Evolutionary conservation across 2,888 invertebrate genomes (phyloP), one percentile per base, ranked within the genome.

Genomic region (Rhyacophila evoluta): DNA sequence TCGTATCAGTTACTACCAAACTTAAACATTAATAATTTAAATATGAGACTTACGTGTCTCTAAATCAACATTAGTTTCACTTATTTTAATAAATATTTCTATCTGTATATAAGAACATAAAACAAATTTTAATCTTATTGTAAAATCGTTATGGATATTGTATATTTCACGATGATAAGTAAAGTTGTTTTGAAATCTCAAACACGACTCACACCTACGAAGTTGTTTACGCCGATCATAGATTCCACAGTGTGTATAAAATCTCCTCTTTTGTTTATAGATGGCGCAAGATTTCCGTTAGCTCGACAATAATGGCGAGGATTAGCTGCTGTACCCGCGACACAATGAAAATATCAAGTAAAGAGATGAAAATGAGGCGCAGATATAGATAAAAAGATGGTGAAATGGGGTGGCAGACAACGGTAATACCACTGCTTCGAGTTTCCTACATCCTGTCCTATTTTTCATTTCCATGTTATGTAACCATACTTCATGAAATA

Each of bases 331-430:
- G 19, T 55, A 19, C 19, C 55, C 55, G 15, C 55, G 55, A 55
- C 55, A 55, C 55, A 55, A 55, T 55, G 55, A 55, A 55, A 55
- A 55, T 55, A 55, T 55, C 25, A 55, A 55, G 55, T 19, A 55
- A 55, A 55, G 55, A 55, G 55, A 55, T 55, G 55, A 55, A 55
- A 55, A 55, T 55, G 55, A 55, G 55, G 55, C 55, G 12, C 1
- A 55, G 19, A 55, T 55, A 55, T 6, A 55, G 19, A 55, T 55
- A 55, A 55, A n/a, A 55, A 55, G 19, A 25, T 55, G 19, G 19
- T 55, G 10, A 6, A 19, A 8, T 8, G 25, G 55, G 55, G 55
- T 8, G 19, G 10, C 25, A 25, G 25, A 8, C 55, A 8, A 25
- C 41, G n/a, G 6, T 41, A 41, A 41, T 41, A 19, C 55, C 25